Evolutionary conservation across 2,797 vertebrate species (phyloP), one percentile per base, ranked within the genome.

Genomic region (Mustela erminea): DNA sequence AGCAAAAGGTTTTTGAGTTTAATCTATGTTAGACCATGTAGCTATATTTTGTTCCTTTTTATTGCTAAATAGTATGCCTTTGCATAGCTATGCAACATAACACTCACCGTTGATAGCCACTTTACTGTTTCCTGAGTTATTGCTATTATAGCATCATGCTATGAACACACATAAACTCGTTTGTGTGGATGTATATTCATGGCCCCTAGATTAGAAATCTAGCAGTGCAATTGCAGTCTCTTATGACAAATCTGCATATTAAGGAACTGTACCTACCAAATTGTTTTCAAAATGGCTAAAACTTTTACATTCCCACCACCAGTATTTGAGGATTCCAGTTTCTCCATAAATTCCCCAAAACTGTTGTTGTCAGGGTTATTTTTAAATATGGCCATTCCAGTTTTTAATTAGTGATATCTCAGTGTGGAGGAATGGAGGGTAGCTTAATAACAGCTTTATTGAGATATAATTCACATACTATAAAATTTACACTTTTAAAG

Each of bases 381-480:
- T 66, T 46, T 58, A 81, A 87, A 87, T 49, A 72, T 38, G 62
- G 81, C 1, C 17, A 25, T 78, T 56, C 7, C 17, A 54, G 3
- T 23, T 72, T 89, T 85, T 74, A 68, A 43, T 6, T 38, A 68
- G 32, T 58, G 13, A 5, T 46, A 32, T 54, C 3, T 88, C 90
- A 58, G 17, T 3, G 9, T 10, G 23, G 32, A 14, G 3, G 2
- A 2, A 2, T 6, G 10, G 1, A 72, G 35, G 25, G 27, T 15
- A 75, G 2, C 25, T 20, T 35, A 72, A 72, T 25, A 72, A 46
- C 20, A 85, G 29, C 7, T 75, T 64, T 70, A 29, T 54, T 46
- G 23, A 90, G 72, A 81, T 56, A 41, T 3, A 32, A 80, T 77
- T 68, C 35, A 58, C 23, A 84, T 62, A 54, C 2, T 25, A 72